A percentile compares a stretch with the other conserved stretches of the same genome.
These are phyloP conservation scores for Pampusana beccarii DNA, from an alignment of 2,113 vertebrate species.

Conservation along the genomic window DNA sequence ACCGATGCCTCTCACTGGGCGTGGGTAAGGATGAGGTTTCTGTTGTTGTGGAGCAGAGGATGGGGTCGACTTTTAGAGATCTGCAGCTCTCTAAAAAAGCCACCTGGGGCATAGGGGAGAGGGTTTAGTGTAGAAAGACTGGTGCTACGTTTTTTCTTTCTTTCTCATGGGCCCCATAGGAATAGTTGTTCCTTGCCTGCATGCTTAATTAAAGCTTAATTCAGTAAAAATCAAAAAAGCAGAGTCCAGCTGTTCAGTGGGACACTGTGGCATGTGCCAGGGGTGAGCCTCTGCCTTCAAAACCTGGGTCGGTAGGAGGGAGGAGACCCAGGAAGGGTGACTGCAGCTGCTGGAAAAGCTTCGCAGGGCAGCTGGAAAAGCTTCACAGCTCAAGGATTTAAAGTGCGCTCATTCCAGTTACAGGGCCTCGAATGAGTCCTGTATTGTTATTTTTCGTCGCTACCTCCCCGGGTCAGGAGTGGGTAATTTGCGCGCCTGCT, in stretches of 20 bases:
- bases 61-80: background rate
- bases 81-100: background rate
- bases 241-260: background rate
- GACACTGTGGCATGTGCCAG: rapidly evolving
- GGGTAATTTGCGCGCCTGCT: slow-evolving; percentile 1
- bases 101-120: background rate
- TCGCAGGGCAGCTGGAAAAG: too few relatives aligned
- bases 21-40: background rate
- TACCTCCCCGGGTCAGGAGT: background rate
- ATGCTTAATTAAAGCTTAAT: background rate
- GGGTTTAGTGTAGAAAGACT: background rate
- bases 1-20: background rate
- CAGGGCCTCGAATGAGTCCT: background rate
- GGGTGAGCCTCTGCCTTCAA: background rate
- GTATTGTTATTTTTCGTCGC: background rate
- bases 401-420: background rate
- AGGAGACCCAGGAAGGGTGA: background rate
- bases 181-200: background rate
- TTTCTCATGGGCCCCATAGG: background rate
- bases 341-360: background rate
- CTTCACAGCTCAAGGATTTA: background rate
- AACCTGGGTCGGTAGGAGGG: background rate
- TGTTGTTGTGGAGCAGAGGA: background rate
- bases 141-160: background rate
- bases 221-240: background rate